Evolutionary conservation across 2,888 invertebrate genomes (phyloP).

Genomic region (Euphydryas editha): DNA sequence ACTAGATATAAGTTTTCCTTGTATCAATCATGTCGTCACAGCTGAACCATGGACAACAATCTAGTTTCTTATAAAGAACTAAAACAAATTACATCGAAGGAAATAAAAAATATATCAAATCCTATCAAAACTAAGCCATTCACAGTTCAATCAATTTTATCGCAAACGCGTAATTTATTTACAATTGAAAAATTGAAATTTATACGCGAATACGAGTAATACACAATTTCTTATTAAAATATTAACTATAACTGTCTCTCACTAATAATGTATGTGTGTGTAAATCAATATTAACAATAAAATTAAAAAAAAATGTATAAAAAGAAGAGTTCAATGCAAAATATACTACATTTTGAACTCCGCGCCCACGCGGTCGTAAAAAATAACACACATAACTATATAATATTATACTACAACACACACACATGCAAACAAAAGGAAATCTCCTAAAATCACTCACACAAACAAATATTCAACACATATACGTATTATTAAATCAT

Average conservation of each 20-base stretch:
- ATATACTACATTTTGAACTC: constrained; percentile 42
- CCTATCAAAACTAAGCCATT: constrained; percentile 13
- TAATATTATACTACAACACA: constrained; percentile 1
- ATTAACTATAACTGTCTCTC: too few species aligned
- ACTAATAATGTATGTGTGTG: background rate
- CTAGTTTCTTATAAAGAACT: background rate
- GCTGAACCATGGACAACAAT: too few species aligned
- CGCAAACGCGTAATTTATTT: constrained; percentile 26
- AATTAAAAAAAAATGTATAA: background rate
- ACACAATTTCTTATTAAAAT: background rate
- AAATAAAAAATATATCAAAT: constrained; percentile 15
- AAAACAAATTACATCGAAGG: constrained; percentile 17
- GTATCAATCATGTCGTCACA: too few species aligned
- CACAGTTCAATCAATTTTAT: constrained; percentile 27
- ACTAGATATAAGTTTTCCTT: too few species aligned
- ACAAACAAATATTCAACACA: constrained; percentile 27
- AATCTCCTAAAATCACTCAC: constrained; percentile 44
- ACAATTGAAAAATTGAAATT: constrained; percentile 4
- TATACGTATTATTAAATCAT: constrained; percentile 17
- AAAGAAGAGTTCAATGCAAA: constrained; percentile 41
- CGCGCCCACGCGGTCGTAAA: constrained; percentile 46
- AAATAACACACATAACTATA: constrained; percentile 27
- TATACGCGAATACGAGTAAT: background rate
- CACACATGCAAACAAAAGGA: constrained; percentile 34
- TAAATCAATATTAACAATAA: too few species aligned